Conservation (phyloP, 2,888 invertebrate genomes). For the Vandiemenella viatica region DNA sequence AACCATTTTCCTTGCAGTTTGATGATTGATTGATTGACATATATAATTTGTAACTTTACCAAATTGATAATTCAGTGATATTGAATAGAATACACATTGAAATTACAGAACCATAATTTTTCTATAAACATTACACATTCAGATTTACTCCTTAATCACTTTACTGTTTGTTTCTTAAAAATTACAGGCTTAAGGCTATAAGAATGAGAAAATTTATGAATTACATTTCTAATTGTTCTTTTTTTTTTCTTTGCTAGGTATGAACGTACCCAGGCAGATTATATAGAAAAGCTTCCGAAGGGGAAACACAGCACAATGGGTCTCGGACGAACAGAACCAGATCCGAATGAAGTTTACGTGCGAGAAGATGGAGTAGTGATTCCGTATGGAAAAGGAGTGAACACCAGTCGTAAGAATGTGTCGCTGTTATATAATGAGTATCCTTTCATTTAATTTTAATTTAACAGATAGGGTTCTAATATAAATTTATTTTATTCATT, state of each 20-base stretch:
- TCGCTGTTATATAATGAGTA: slow-evolving; percentile 84
- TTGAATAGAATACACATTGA: too few species aligned
- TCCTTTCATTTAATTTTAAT: slow-evolving; percentile 48
- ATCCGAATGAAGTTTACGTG: slow-evolving; percentile 43
- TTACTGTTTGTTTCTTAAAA: too few species aligned
- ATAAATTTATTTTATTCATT: neutral
- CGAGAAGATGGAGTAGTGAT: slow-evolving; percentile 58
- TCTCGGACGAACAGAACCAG: slow-evolving; percentile 68
- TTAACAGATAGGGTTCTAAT: neutral
- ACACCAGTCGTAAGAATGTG: slow-evolving; percentile 26
- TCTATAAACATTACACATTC: too few species aligned
- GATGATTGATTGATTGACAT: neutral
- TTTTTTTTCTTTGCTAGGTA: slow-evolving; percentile 38
- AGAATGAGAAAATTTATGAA: too few species aligned
- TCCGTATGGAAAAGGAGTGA: slow-evolving; percentile 53
- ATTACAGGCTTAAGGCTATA: too few species aligned
- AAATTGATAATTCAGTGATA: too few species aligned
- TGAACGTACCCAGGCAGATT: slow-evolving; percentile 54
- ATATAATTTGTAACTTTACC: too few species aligned
- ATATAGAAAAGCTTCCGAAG: slow-evolving; percentile 59
- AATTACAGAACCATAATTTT: too few species aligned
- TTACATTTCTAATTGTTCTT: neutral
- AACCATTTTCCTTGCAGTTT: neutral
- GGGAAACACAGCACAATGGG: slow-evolving; percentile 83
- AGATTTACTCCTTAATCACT: too few species aligned